Base-by-base conservation (phyloP, 1,140 invertebrate genomes). In the Sitobion miscanthi region DNA sequence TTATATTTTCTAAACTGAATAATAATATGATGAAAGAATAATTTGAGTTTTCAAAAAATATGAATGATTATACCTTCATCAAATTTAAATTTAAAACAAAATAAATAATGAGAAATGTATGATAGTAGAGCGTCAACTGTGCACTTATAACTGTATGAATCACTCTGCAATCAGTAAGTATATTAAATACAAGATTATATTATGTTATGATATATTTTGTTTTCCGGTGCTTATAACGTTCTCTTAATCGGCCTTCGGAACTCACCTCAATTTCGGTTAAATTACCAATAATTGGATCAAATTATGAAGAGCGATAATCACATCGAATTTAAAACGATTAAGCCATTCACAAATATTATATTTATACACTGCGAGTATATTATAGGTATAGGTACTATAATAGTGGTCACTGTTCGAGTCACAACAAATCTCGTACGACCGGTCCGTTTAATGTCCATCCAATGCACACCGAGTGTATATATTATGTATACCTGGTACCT, bases 301-400 rank as follows among this genome's bases (percentile, higher is more conserved):
- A 77, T 77, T 77, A 77, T 77, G n/a, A 77, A 77, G 62, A 77
- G 62, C 62, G 62, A 77, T 77, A 35, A 77, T 77, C 62, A n/a
- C 14, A n/a, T 77, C 62, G 14, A 11, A 77, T 77, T 77, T n/a
- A 77, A n/a, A 77, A n/a, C n/a, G 62, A 77, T 77, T n/a, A 77
- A 77, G 14, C n/a, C 30, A 14, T 77, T 77, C 62, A 77, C 5
- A n/a, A 2, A 54, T 77, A 30, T 57, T 25, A 62, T 77, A 77
- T 77, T n/a, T 77, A 77, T n/a, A n/a, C 20, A n/a, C 62, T n/a
- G 14, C 14, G n/a, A n/a, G 62, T 77, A 77, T 77, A 77, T 77
- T 77, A 77, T n/a, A 77, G 52, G 49, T 52, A n/a, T 52, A n/a
- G 7, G 7, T 57, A 57, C 25, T 69, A 69, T n/a, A 69, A 77